Evolutionary conservation across 2,113 vertebrate genomes (phyloP).

Genomic region (Peromyscus californicus): DNA sequence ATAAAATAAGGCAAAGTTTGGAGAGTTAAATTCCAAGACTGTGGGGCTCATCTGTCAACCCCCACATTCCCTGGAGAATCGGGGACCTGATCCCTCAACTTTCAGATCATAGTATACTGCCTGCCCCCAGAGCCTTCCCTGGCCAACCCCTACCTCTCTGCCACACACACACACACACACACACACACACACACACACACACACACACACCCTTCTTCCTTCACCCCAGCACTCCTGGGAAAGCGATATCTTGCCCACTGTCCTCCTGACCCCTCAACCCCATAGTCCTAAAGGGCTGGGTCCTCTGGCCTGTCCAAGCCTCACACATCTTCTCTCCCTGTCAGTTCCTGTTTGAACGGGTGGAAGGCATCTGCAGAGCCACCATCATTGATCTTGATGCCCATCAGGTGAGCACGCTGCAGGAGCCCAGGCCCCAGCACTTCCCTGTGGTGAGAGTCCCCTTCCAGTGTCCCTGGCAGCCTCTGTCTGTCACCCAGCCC

Average conservation of each 20-base stretch:
- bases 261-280: too few relatives aligned
- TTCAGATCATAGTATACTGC: not conserved
- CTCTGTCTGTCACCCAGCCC: not conserved
- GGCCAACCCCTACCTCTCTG: not conserved
- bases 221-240: not conserved
- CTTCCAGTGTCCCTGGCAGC: not conserved
- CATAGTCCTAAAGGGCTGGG: not conserved
- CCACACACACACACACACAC: not conserved
- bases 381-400: constrained; percentile 98
- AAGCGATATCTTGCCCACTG: not conserved
- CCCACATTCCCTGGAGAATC: not conserved
- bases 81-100: too few relatives aligned
- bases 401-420: constrained; percentile 93
- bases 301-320: not conserved
- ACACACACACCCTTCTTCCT: not conserved
- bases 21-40: not conserved
- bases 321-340: constrained; percentile 58
- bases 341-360: constrained; percentile 97
- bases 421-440: not conserved
- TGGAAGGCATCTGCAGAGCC: constrained; percentile 94
- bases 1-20: not conserved
- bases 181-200: not conserved
- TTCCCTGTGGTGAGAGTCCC: not conserved
- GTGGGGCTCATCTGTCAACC: rapidly evolving
- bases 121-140: constrained; percentile 12